Evolutionary conservation across 2,888 invertebrate species (phyloP).

Genomic region (Sarcophaga caerulescens): DNA sequence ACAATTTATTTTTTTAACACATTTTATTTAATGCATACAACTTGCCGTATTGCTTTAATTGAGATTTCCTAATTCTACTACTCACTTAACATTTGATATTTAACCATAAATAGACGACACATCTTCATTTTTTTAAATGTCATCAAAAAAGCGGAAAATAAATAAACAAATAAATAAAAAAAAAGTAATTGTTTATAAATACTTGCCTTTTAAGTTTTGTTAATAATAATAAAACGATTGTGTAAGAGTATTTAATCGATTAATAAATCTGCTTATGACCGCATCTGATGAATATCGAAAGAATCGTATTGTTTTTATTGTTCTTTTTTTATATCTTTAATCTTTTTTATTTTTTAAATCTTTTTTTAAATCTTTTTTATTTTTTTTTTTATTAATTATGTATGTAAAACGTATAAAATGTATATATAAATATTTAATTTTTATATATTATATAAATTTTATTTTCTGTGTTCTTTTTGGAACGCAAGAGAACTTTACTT

Average conservation of each 20-base stretch:
- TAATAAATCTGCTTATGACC: background rate
- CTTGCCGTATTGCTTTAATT: too few relatives aligned
- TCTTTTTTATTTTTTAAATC: background rate
- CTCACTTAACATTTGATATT: slow-evolving; percentile 53
- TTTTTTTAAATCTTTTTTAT: background rate
- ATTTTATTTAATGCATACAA: too few relatives aligned
- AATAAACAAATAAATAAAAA: background rate
- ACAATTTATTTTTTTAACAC: too few relatives aligned
- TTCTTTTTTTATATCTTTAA: too few relatives aligned
- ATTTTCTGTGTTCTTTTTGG: slow-evolving; percentile 13
- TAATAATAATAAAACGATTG: slow-evolving; percentile 17
- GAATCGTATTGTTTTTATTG: background rate
- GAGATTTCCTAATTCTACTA: slow-evolving; percentile 22
- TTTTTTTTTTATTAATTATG: background rate
- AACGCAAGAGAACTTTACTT: background rate
- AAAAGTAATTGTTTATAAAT: slow-evolving; percentile 22
- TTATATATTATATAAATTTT: background rate
- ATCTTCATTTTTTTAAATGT: background rate
- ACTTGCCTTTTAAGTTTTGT: slow-evolving; percentile 46
- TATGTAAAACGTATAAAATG: too few relatives aligned
- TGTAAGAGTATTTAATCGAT: background rate
- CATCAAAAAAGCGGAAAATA: slow-evolving; percentile 1
- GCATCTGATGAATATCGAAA: slow-evolving; percentile 6
- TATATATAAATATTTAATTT: background rate
- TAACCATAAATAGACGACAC: slow-evolving; percentile 31